Base-by-base conservation (phyloP, 2,888 invertebrate genomes). In the Platycheirus albimanus region DNA sequence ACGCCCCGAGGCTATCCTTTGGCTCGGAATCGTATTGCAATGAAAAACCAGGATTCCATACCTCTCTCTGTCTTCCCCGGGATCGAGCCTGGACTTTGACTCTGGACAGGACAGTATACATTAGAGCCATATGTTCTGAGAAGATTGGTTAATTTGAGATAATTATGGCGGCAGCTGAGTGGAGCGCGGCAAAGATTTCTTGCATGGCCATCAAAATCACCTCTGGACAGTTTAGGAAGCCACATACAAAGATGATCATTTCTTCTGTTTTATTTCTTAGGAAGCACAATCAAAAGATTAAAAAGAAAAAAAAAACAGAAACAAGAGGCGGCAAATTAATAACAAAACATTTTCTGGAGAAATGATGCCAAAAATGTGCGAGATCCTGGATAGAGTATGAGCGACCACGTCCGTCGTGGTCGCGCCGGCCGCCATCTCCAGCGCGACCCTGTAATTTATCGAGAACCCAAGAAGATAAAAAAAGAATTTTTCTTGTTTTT, bases 141-240 rank as follows among this genome's bases (percentile, higher is more conserved):
- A 81, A n/a, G 85, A 85, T 85, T 85, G 78, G 85, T 85, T 85
- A 85, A 85, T 85, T 85, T 85, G 79, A 85, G 85, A 80, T 83
- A 83, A 85, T 85, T 85, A 85, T 75, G 85, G 81, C 75, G 83
- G 85, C 83, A 85, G 85, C 75, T 75, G n/a, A n/a, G 79, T 79
- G 74, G 83, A 75, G 64, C 64, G 84, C 58, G n/a, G 67, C 64
- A 58, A 64, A 71, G 67, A 71, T 79, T 69, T 75, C 67, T 84
- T 78, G 61, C 72, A 67, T 77, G 81, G 77, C 81, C 77, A 78
- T 83, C 83, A 74, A 70, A 83, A 83, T 83, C 83, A 83, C 83
- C 83, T 78, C 51, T 45, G 56, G 83, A 78, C 83, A 69, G 69
- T 74, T 83, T 52, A 83, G 49, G 78, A 52, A 83, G 78, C 78